phyloP scores from a whole-genome alignment of 1,140 invertebrate species.

The Orchestia grillus region DNA sequence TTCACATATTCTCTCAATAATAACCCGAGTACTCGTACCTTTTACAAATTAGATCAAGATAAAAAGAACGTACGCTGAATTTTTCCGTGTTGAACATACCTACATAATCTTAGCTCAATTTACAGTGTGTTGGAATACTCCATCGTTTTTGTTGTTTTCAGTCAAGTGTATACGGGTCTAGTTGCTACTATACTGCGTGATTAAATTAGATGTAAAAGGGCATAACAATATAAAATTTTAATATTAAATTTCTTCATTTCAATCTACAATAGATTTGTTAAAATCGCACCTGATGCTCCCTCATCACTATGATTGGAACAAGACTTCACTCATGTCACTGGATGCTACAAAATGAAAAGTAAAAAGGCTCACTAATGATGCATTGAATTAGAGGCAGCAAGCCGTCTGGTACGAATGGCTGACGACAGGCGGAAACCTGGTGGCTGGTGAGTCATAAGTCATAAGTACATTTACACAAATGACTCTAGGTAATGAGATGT shows the following conservation, averaged over 20 bases:
- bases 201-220: background rate
- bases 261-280: background rate
- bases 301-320: background rate
- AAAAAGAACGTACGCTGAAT: background rate
- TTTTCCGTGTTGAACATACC: background rate
- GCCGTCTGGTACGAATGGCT: too few species aligned
- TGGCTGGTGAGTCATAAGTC: background rate
- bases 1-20: background rate
- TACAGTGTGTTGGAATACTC: background rate
- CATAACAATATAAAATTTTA: background rate
- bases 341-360: background rate
- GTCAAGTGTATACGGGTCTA: background rate
- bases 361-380: background rate
- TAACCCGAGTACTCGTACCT: background rate
- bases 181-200: background rate
- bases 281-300: background rate
- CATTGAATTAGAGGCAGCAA: background rate
- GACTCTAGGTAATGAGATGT: background rate
- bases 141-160: background rate
- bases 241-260: background rate
- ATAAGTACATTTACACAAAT: background rate
- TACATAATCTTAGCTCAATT: background rate
- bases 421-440: background rate
- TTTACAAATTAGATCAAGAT: background rate
- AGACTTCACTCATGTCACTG: background rate